Percentiles rank a stretch among this genome's conserved stretches.
Evolutionary conservation across 2,113 vertebrate genomes (phyloP).

Genomic region (Xerus inauris): DNA sequence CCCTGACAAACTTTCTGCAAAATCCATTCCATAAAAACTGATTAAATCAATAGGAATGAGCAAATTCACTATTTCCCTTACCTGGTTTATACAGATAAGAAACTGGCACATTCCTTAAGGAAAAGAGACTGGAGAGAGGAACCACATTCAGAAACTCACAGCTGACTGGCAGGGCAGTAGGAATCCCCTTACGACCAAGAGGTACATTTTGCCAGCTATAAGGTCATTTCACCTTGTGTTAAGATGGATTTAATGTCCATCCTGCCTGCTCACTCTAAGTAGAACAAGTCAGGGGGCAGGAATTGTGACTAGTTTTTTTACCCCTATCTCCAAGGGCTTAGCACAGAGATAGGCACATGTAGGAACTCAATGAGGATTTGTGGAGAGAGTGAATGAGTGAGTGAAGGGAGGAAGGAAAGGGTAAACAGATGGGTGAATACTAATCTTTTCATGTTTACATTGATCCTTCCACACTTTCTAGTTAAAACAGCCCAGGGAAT

Average conservation of each 20-base stretch:
- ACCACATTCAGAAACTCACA: neutral
- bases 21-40: neutral
- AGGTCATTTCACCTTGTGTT: neutral
- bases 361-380: neutral
- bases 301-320: neutral
- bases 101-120: neutral
- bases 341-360: neutral
- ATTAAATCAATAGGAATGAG: neutral
- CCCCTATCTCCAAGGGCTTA: neutral
- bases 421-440: neutral
- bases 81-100: neutral
- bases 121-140: neutral
- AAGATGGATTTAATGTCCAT: neutral
- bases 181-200: neutral
- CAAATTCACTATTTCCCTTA: neutral
- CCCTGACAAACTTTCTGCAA: neutral
- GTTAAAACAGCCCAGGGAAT: neutral
- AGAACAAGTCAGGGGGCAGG: neutral
- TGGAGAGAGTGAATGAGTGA: neutral
- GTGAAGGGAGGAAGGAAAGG: neutral
- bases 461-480: neutral
- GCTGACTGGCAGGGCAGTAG: neutral
- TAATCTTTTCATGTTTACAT: neutral
- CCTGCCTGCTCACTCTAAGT: neutral
- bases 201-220: accelerated